These are phyloP conservation scores for Cyrtodaria siliqua DNA, from an alignment of 2,888 invertebrate genomes.

Conservation along the genomic window DNA sequence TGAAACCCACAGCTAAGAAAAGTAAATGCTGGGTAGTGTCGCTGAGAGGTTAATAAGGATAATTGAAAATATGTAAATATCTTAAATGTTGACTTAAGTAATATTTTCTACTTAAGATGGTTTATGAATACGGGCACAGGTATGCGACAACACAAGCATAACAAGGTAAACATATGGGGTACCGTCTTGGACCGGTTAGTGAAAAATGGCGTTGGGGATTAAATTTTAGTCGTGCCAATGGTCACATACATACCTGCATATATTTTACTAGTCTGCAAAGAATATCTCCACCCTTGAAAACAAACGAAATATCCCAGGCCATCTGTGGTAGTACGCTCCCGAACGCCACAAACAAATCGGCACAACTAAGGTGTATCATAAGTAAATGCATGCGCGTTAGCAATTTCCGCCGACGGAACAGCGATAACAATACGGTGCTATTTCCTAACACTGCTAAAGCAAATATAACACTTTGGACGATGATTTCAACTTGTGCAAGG, in stretches of 20 bases:
- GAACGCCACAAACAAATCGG: slow-evolving; percentile 90
- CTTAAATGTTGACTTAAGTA: too few relatives aligned
- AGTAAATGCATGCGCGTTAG: slow-evolving; percentile 90
- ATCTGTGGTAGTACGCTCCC: slow-evolving; percentile 89
- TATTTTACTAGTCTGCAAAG: slow-evolving; percentile 88
- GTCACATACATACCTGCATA: slow-evolving; percentile 87
- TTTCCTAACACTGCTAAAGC: slow-evolving; percentile 80
- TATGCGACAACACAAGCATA: too few relatives aligned
- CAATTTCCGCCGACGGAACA: slow-evolving; percentile 85
- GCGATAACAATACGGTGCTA: slow-evolving; percentile 72
- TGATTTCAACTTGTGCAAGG: slow-evolving; percentile 87
- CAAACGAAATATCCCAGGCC: slow-evolving; percentile 78
- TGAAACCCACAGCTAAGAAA: too few relatives aligned
- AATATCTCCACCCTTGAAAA: slow-evolving; percentile 79
- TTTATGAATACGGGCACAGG: too few relatives aligned
- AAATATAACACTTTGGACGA: slow-evolving; percentile 77
- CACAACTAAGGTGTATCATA: slow-evolving; percentile 90
- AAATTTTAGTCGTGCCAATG: too few relatives aligned
- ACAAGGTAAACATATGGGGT: too few relatives aligned
- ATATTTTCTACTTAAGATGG: too few relatives aligned
- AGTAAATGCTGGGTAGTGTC: too few relatives aligned
- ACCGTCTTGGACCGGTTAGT: too few relatives aligned
- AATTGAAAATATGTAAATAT: too few relatives aligned
- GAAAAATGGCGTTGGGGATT: too few relatives aligned
- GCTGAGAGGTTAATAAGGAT: too few relatives aligned